Percentiles rank a stretch among this genome's conserved stretches.
Evolutionary conservation across 2,888 invertebrate species (phyloP).

Genomic region (Brachypalpus laphriformis): DNA sequence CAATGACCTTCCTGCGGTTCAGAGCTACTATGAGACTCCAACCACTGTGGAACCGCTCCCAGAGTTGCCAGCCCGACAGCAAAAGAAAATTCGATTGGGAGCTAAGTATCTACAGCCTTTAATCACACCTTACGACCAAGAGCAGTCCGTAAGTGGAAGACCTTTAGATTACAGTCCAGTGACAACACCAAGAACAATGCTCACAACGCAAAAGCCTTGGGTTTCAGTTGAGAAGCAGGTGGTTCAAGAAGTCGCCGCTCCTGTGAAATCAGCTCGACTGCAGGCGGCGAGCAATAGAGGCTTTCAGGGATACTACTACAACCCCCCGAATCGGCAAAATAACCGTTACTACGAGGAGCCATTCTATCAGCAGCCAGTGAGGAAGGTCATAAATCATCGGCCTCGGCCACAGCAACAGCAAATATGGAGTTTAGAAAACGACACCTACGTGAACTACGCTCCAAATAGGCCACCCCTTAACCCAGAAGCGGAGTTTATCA

Average conservation of each 20-base stretch:
- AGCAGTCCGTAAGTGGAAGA: slow-evolving; percentile 80
- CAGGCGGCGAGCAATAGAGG: slow-evolving; percentile 76
- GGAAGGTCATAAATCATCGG: slow-evolving; percentile 46
- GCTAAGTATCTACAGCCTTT: slow-evolving; percentile 75
- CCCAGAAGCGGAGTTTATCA: slow-evolving; percentile 86
- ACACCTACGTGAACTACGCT: slow-evolving; percentile 88
- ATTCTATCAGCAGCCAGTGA: slow-evolving; percentile 71
- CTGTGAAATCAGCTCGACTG: slow-evolving; percentile 64
- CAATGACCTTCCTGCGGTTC: slow-evolving; percentile 75
- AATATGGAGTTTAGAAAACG: slow-evolving; percentile 83
- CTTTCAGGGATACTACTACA: slow-evolving; percentile 78
- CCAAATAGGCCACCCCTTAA: slow-evolving; percentile 85
- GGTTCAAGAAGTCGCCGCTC: slow-evolving; percentile 75
- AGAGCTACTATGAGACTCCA: slow-evolving; percentile 44
- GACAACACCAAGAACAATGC: slow-evolving; percentile 87
- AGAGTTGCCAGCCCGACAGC: slow-evolving; percentile 77
- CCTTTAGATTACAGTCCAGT: slow-evolving; percentile 83
- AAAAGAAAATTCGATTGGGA: slow-evolving; percentile 79
- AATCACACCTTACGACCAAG: slow-evolving; percentile 78
- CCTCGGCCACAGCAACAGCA: slow-evolving; percentile 82
- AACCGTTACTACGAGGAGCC: slow-evolving; percentile 77
- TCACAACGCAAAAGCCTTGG: slow-evolving; percentile 76
- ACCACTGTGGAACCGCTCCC: slow-evolving; percentile 52
- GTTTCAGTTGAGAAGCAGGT: slow-evolving; percentile 78
- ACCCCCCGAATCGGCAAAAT: slow-evolving; percentile 76